Conservation (phyloP, 2,888 invertebrate species). For the Acronicta aceris region DNA sequence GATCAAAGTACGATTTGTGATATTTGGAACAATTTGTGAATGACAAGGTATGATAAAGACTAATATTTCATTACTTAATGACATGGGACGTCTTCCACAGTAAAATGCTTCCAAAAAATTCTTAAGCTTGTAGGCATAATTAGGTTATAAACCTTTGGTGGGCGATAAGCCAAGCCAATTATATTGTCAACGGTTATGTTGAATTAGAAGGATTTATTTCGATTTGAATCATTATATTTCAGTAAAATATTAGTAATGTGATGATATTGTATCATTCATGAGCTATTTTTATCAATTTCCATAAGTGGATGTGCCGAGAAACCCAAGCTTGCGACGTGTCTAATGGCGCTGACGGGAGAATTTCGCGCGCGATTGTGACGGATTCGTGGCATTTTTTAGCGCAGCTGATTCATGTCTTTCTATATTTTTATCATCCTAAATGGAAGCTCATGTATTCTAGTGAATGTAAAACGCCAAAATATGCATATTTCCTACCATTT, state of each 20-base stretch:
- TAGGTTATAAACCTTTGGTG: constrained; percentile 86
- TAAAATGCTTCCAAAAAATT: constrained; percentile 46
- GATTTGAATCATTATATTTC: constrained; percentile 60
- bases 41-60: constrained; percentile 82
- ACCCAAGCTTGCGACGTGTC: constrained; percentile 89
- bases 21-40: constrained; percentile 84
- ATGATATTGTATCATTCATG: constrained; percentile 67
- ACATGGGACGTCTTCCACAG: constrained; percentile 55
- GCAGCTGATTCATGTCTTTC: constrained; percentile 79
- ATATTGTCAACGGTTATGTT: constrained; percentile 73
- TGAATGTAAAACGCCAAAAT: constrained; percentile 65
- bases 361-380: constrained; percentile 89
- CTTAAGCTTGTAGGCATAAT: constrained; percentile 69
- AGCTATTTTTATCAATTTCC: constrained; percentile 88
- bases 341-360: constrained; percentile 88
- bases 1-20: constrained; percentile 75
- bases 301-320: constrained; percentile 84
- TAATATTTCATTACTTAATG: constrained; percentile 58
- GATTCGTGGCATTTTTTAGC: constrained; percentile 88
- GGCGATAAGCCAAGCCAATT: constrained; percentile 86
- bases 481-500: constrained; percentile 54
- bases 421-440: constrained; percentile 63
- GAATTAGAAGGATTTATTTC: constrained; percentile 62
- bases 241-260: constrained; percentile 60
- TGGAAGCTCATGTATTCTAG: constrained; percentile 66